These are phyloP conservation scores for Phlogophora meticulosa DNA, from an alignment of 2,888 invertebrate species.

Conservation along the genomic window DNA sequence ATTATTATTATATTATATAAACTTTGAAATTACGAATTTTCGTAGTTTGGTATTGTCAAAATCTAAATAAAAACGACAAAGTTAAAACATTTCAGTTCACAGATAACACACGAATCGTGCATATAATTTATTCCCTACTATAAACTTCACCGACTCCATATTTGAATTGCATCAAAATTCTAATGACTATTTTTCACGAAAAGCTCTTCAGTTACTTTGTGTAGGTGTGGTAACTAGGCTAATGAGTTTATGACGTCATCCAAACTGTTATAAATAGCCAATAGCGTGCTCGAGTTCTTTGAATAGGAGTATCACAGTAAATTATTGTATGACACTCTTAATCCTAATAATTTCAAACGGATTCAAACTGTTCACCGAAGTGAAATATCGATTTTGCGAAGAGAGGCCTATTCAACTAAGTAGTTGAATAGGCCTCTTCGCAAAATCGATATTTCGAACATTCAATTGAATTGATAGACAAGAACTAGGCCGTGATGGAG, in stretches of 20 bases:
- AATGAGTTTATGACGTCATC: conserved; percentile 41
- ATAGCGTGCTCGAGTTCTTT: neutral
- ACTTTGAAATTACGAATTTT: no score
- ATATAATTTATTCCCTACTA: neutral
- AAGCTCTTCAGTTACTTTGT: conserved; percentile 7
- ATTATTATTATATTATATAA: no score
- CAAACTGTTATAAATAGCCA: conserved; percentile 9
- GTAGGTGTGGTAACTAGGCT: conserved; percentile 42
- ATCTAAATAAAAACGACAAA: conserved; percentile 5
- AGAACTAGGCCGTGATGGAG: conserved; percentile 7
- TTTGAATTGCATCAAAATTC: conserved; percentile 5
- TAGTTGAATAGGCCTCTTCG: conserved; percentile 35
- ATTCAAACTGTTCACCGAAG: conserved; percentile 51
- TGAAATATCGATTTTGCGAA: conserved; percentile 50
- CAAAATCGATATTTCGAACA: no score
- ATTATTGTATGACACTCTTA: conserved; percentile 34
- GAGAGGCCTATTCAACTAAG: conserved; percentile 41
- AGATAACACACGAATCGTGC: neutral
- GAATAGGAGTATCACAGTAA: conserved; percentile 30
- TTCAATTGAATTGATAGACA: conserved; percentile 24
- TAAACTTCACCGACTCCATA: neutral
- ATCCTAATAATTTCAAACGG: conserved; percentile 54
- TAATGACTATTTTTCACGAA: conserved; percentile 35
- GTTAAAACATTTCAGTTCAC: neutral
- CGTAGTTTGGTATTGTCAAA: conserved; percentile 3